Evolutionary conservation across 1,140 invertebrate species (phyloP).

Genomic region (Hylaeus volcanicus): DNA sequence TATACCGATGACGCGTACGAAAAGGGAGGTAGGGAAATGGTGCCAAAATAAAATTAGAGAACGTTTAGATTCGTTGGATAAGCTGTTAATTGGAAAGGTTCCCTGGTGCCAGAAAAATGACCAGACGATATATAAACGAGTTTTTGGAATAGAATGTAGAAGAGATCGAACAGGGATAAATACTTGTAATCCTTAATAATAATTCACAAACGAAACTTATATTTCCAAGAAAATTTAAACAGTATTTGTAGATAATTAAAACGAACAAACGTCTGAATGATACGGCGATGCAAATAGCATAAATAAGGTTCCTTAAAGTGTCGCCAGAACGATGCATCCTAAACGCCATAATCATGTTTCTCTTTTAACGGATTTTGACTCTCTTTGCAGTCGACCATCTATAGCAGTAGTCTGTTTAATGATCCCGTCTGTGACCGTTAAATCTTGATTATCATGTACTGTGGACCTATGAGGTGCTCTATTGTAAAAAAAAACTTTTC

Average conservation of each 20-base stretch:
- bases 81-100: too few relatives aligned
- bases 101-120: too few relatives aligned
- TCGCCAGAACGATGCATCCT: slow-evolving; percentile 44
- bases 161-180: too few relatives aligned
- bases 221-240: too few relatives aligned
- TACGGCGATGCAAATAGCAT: neutral
- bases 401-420: slow-evolving; percentile 55
- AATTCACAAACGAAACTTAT: too few relatives aligned
- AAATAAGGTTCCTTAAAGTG: neutral
- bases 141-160: too few relatives aligned
- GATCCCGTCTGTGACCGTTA: slow-evolving; percentile 47
- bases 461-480: slow-evolving; percentile 48
- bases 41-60: neutral
- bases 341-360: slow-evolving; percentile 34
- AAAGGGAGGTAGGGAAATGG: neutral
- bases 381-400: slow-evolving; percentile 52
- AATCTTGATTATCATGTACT: slow-evolving; percentile 52
- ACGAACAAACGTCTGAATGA: neutral
- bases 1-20: neutral
- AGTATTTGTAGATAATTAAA: too few relatives aligned
- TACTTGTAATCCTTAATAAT: too few relatives aligned
- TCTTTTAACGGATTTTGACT: slow-evolving; percentile 43
- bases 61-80: too few relatives aligned
- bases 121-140: too few relatives aligned
- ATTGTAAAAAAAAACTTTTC: slow-evolving; percentile 54